A percentile compares a stretch with the other conserved stretches of the same genome.
Conservation (phyloP, 2,888 invertebrate genomes). For the Nycteola revayana region DNA sequence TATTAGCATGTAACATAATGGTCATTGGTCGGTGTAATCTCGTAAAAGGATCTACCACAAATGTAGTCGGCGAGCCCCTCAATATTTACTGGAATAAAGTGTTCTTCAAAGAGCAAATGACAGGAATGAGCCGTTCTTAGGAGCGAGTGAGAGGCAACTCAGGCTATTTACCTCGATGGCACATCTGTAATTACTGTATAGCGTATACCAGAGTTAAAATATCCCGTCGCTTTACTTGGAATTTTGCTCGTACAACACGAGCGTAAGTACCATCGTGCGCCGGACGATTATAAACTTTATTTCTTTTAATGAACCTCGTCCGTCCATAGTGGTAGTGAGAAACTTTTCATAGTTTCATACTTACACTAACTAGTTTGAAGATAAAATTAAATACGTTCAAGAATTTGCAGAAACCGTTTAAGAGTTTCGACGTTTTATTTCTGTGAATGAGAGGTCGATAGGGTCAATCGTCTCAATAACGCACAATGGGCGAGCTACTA, state of each 20-base stretch:
- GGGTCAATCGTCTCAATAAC: slow-evolving; percentile 31
- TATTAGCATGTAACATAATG: slow-evolving; percentile 55
- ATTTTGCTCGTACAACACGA: slow-evolving; percentile 42
- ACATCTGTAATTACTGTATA: slow-evolving; percentile 74
- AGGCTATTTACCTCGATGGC: slow-evolving; percentile 72
- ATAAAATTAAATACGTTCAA: slow-evolving; percentile 25
- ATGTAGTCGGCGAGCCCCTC: slow-evolving; percentile 36
- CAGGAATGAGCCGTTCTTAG: slow-evolving; percentile 54
- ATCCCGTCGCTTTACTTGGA: slow-evolving; percentile 61
- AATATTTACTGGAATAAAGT: slow-evolving; percentile 62
- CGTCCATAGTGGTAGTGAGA: slow-evolving; percentile 19
- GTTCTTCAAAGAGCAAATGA: slow-evolving; percentile 63
- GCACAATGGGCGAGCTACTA: slow-evolving; percentile 63
- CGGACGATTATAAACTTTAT: slow-evolving; percentile 53
- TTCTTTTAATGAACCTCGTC: slow-evolving; percentile 29
- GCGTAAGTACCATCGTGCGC: slow-evolving; percentile 44
- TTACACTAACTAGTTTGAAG: slow-evolving; percentile 22
- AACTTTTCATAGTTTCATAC: slow-evolving; percentile 25
- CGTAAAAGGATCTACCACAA: slow-evolving; percentile 50
- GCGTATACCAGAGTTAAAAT: slow-evolving; percentile 66
- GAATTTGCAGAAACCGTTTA: slow-evolving; percentile 15
- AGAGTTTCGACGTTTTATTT: slow-evolving; percentile 27
- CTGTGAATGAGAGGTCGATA: slow-evolving; percentile 42
- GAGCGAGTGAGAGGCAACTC: slow-evolving; percentile 47
- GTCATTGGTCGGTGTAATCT: slow-evolving; percentile 52